phyloP scores from a whole-genome alignment of 2,888 invertebrate genomes.

The Cosmorhoe ocellata region DNA sequence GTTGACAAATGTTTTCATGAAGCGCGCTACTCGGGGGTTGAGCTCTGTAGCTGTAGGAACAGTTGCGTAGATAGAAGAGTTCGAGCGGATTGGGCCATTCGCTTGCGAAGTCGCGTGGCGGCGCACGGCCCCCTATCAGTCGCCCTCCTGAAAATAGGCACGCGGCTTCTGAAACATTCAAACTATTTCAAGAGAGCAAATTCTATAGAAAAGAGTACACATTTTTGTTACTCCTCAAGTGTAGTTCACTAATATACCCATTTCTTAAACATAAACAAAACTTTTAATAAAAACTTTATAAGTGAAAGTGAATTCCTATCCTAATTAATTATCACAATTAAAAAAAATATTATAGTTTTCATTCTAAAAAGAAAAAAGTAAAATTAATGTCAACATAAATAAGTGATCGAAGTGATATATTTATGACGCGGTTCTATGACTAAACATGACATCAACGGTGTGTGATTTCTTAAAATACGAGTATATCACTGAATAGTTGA shows the following conservation, averaged over 20 bases:
- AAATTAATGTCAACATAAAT: too few species aligned
- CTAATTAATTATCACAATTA: too few species aligned
- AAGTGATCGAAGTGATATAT: constrained; percentile 2
- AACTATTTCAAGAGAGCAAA: constrained; percentile 1
- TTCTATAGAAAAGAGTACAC: too few species aligned
- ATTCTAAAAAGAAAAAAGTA: too few species aligned
- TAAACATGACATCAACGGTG: neutral
- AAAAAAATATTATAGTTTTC: too few species aligned
- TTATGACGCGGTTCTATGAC: neutral
- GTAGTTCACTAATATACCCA: too few species aligned
- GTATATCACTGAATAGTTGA: constrained; percentile 52
- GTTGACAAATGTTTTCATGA: constrained; percentile 44
- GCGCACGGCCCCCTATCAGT: constrained; percentile 50
- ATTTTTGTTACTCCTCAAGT: too few species aligned
- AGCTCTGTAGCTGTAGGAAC: constrained; percentile 9
- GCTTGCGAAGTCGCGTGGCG: constrained; percentile 56
- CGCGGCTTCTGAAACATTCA: constrained; percentile 37
- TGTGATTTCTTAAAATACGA: constrained; percentile 49
- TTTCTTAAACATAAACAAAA: neutral
- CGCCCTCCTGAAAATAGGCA: constrained; percentile 56
- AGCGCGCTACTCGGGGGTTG: constrained; percentile 13
- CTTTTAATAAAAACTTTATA: neutral
- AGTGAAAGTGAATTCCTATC: neutral
- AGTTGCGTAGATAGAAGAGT: constrained; percentile 39
- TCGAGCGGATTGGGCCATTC: constrained; percentile 52